Percentiles rank a stretch among this genome's conserved stretches.
These are phyloP conservation scores for Phenacoccus solenopsis DNA, from an alignment of 1,140 invertebrate genomes.

Conservation along the genomic window DNA sequence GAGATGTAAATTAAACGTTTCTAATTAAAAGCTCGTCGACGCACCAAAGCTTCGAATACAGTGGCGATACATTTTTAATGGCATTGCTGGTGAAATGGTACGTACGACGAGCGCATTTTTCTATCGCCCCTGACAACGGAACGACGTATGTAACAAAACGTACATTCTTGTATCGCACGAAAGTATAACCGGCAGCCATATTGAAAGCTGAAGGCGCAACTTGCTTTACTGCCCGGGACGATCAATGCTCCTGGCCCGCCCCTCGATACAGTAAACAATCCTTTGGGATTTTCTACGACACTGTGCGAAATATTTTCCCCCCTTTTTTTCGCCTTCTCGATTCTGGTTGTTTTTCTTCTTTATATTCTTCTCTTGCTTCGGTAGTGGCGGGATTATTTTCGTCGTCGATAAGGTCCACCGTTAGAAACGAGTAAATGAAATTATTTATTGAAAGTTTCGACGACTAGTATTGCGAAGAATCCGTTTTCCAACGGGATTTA, in stretches of 20 bases:
- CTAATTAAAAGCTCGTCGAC: slow-evolving; percentile 1
- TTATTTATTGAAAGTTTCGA: slow-evolving; percentile 3
- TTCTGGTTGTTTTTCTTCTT: too few species aligned
- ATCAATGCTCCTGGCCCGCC: slow-evolving; percentile 15
- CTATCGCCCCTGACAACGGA: neutral
- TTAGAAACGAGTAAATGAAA: neutral
- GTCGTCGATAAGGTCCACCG: too few species aligned
- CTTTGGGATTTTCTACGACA: slow-evolving; percentile 12
- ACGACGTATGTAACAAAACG: slow-evolving; percentile 13
- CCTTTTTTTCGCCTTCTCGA: neutral
- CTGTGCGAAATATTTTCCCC: neutral
- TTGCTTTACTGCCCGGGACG: slow-evolving; percentile 14
- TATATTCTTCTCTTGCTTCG: too few species aligned
- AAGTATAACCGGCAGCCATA: slow-evolving; percentile 17
- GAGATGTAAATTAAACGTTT: neutral
- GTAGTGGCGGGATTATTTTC: neutral
- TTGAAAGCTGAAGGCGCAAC: slow-evolving; percentile 14
- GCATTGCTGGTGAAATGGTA: neutral
- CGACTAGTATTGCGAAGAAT: too few species aligned
- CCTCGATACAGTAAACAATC: slow-evolving; percentile 13
- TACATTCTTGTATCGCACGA: slow-evolving; percentile 12
- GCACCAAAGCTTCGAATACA: too few species aligned
- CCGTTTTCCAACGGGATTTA: too few species aligned
- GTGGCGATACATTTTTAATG: neutral
- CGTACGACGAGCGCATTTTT: neutral